Evolutionary conservation across 2,113 vertebrate species (phyloP), one percentile per base, ranked within the genome.

Genomic region (Nyctibius bracteatus): DNA sequence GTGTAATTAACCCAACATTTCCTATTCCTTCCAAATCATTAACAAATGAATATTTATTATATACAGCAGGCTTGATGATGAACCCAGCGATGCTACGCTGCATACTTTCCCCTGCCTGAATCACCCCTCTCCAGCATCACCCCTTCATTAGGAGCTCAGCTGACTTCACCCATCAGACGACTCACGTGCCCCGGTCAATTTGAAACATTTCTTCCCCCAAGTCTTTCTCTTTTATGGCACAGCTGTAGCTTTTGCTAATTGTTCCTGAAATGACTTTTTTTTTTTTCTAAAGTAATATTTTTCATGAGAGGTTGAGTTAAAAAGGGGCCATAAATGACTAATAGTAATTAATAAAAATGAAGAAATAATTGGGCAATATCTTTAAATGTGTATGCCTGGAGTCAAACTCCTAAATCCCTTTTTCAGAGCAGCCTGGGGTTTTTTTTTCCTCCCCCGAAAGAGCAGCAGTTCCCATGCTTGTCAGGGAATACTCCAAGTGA

Each of bases 201-300:
- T 66, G 51, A 90, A 83, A 78, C 31, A 57, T 65, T 62, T 43
- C 35, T 71, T 43, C 14, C 43, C 6, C 27, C 22, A 39, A 37
- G 22, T 81, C 65, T 37, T 79, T 89, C 52, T 74, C 23, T 90
- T 90, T 89, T 87, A 88, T 77, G 57, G 72, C 9, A 5, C 59
- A 86, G 74, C 46, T 81, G 59, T 88, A 86, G 66, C 90, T 91
- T 96, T 95, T 80, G 54, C 85, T 95, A 95, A 96, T 95, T 90
- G 81, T 74, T 96, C 58, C 41, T 79, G 27, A 88, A 92, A 94
- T 58, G 0, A 73, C 72, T 43, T 79, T 39, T 54, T 67, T 67
- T 73, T 66, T 52, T 43, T 13, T 7, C 27, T 77, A 22, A 81
- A 70, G 58, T 62, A 92, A 54, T 89, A 85, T 93, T 95, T 96